A percentile compares a stretch with the other conserved stretches of the same genome.
These are phyloP conservation scores for Caradrina clavipalpis DNA, from an alignment of 2,888 invertebrate species.

Conservation along the genomic window DNA sequence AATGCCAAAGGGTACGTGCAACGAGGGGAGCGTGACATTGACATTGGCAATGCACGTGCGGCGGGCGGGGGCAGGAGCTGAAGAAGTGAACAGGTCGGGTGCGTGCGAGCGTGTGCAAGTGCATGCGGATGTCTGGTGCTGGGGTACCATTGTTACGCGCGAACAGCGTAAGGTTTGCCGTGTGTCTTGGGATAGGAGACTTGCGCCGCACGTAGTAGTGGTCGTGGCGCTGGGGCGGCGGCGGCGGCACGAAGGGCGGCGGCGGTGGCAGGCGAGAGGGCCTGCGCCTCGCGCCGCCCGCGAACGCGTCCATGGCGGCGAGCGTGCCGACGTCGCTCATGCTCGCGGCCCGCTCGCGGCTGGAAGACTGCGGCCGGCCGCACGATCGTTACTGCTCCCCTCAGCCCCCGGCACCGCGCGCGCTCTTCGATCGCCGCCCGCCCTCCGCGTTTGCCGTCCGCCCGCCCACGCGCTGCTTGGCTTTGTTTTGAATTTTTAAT, in stretches of 20 bases:
- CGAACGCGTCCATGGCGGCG: slow-evolving; percentile 90
- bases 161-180: slow-evolving; percentile 86
- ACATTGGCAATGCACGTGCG: slow-evolving; percentile 75
- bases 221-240: slow-evolving; percentile 87
- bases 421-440: slow-evolving; percentile 89
- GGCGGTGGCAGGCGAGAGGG: slow-evolving; percentile 87
- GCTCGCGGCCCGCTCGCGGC: slow-evolving; percentile 88
- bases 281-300: slow-evolving; percentile 89
- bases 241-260: slow-evolving; percentile 88
- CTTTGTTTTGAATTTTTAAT: slow-evolving; percentile 91
- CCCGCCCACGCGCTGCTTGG: slow-evolving; percentile 84
- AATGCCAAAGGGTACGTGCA: slow-evolving; percentile 61
- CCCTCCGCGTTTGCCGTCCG: slow-evolving; percentile 83
- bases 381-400: slow-evolving; percentile 82
- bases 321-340: slow-evolving; percentile 91
- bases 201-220: slow-evolving; percentile 89
- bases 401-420: slow-evolving; percentile 83
- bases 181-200: slow-evolving; percentile 86
- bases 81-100: slow-evolving; percentile 43
- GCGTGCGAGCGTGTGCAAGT: slow-evolving; percentile 68
- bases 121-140: slow-evolving; percentile 68
- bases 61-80: slow-evolving; percentile 55
- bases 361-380: slow-evolving; percentile 88
- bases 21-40: slow-evolving; percentile 79
- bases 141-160: slow-evolving; percentile 86